Conservation (phyloP, 1,140 invertebrate species). For the Psix sp. region DNA sequence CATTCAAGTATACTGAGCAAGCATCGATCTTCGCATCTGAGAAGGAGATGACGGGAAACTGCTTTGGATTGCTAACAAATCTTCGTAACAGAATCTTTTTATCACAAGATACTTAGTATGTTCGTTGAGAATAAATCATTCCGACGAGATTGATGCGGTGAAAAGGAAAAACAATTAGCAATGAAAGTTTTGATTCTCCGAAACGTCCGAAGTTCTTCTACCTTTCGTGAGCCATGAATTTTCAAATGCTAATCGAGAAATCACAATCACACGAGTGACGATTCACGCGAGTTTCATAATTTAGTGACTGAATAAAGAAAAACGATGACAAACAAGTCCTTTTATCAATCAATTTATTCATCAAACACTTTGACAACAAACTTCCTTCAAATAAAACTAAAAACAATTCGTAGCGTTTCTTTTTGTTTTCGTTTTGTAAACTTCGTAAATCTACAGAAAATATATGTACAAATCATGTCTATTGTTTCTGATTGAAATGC, state of each 20-base stretch:
- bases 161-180: conserved; percentile 54
- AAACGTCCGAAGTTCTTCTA: conserved; percentile 34
- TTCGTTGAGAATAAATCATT: conserved; percentile 39
- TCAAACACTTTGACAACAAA: conserved; percentile 48
- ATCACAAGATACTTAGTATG: conserved; percentile 56
- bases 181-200: conserved; percentile 45
- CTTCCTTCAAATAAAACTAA: conserved; percentile 26
- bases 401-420: conserved; percentile 23
- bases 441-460: conserved; percentile 32
- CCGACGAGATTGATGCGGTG: too few relatives aligned
- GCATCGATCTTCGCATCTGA: conserved; percentile 38
- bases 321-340: conserved; percentile 34
- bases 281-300: conserved; percentile 11
- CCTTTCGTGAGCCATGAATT: conserved; percentile 41
- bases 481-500: neutral
- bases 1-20: conserved; percentile 47
- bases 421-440: neutral
- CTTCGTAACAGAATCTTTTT: conserved; percentile 42
- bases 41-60: conserved; percentile 44
- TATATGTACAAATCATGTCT: conserved; percentile 37
- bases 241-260: conserved; percentile 46
- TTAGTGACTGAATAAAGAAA: conserved; percentile 33
- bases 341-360: conserved; percentile 54
- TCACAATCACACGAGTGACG: conserved; percentile 50
- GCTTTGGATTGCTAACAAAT: conserved; percentile 43